These are phyloP conservation scores for Nephrocerus scutellatus DNA, from an alignment of 2,888 invertebrate genomes.

Conservation along the genomic window DNA sequence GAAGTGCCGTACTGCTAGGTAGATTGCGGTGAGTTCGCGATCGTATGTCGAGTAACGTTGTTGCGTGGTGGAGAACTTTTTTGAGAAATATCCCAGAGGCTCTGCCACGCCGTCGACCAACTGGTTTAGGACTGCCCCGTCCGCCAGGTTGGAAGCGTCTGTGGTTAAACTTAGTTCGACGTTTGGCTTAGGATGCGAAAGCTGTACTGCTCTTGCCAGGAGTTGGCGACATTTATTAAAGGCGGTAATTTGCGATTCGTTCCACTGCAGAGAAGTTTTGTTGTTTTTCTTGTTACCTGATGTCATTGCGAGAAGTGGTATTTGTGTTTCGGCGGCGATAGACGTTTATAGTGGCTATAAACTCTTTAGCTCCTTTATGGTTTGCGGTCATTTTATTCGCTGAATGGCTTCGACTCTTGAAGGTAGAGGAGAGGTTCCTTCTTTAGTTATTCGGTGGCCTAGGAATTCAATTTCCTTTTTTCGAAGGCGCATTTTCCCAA, in stretches of 20 bases:
- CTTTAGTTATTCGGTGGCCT: conserved; percentile 16
- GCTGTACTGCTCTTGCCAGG: conserved; percentile 12
- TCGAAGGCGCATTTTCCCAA: conserved; percentile 13
- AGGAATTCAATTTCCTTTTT: conserved; percentile 10
- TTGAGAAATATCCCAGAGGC: too few relatives aligned
- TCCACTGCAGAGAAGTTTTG: conserved; percentile 13
- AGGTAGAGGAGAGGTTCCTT: too few relatives aligned
- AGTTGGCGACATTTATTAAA: conserved; percentile 16
- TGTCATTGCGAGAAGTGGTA: conserved; percentile 10
- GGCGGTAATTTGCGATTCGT: conserved; percentile 6
- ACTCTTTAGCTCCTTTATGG: conserved; percentile 20
- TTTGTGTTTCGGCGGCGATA: conserved; percentile 12
- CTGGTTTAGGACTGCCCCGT: conserved; percentile 20
- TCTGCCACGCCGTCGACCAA: too few relatives aligned
- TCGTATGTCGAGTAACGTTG: too few relatives aligned
- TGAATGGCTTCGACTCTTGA: conserved; percentile 5
- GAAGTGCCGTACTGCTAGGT: conserved; percentile 31
- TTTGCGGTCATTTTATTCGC: too few relatives aligned
- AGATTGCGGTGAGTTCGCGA: too few relatives aligned
- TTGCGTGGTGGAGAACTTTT: conserved; percentile 42
- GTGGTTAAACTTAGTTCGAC: conserved; percentile 7
- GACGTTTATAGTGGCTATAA: conserved; percentile 22
- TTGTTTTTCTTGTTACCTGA: conserved; percentile 20
- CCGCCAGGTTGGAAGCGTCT: conserved; percentile 14
- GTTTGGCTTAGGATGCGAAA: conserved; percentile 9